Conservation (phyloP, 2,797 vertebrate genomes). For the Anas bernieri region DNA sequence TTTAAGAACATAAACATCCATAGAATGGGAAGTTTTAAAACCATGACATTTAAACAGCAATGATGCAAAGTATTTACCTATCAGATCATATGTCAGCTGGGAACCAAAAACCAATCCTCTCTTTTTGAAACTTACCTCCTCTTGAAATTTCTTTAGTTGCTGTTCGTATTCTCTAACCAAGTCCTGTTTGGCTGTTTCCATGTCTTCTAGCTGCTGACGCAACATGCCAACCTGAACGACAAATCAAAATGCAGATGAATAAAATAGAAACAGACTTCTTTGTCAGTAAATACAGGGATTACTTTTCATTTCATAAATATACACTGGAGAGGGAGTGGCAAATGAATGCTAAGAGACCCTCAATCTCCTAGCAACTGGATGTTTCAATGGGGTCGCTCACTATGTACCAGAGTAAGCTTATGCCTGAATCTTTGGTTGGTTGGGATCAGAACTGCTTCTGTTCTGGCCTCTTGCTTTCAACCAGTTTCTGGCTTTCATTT, state of each 20-base stretch:
- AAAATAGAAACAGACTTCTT: not conserved
- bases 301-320: not conserved
- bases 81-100: accelerated
- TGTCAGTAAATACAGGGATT: not conserved
- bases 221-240: slow-evolving; percentile 81
- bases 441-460: not conserved
- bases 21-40: not conserved
- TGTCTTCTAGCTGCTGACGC: slow-evolving; percentile 80
- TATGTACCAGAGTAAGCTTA: not conserved
- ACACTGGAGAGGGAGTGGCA: not conserved
- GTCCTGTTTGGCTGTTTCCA: slow-evolving; percentile 81
- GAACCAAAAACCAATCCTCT: not conserved
- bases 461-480: not conserved
- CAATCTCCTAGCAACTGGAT: not conserved
- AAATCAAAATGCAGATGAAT: not conserved
- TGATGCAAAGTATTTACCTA: not conserved
- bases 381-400: not conserved
- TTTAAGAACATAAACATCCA: not conserved
- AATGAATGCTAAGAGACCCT: not conserved
- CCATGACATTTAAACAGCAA: not conserved
- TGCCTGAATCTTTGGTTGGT: not conserved
- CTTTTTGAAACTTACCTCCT: slow-evolving; percentile 74
- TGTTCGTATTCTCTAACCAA: slow-evolving; percentile 87
- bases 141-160: slow-evolving; percentile 84
- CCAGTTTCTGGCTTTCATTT: not conserved